Base-by-base conservation (phyloP, 2,888 invertebrate genomes). In the Hypsopygia costalis region DNA sequence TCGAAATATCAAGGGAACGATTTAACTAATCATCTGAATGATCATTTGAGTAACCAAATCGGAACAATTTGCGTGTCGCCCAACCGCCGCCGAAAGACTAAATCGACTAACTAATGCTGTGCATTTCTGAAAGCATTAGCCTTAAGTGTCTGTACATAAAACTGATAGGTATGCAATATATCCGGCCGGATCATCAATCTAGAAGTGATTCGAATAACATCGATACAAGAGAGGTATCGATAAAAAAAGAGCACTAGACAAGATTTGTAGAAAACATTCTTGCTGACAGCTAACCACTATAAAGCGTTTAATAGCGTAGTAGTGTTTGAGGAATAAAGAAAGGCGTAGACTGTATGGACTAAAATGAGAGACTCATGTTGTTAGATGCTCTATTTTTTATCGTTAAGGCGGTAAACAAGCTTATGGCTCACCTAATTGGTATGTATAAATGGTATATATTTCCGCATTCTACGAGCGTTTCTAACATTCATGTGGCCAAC, bases 81-180 rank as follows among this genome's bases (percentile, higher is more conserved):
- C 58, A 59, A 46, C 52, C 55, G 57, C 51, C 56, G 57, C 51
- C 56, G 51, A 54, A 61, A 51, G 56, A 49, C 66, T 67, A 69
- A 68, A 69, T 68, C 59, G 66, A 56, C 66, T 71, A 72, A 77
- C 74, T 78, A 76, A 73, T 75, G 69, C 57, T 57, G 63, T 73
- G 78, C 76, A 77, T 80, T 82, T 76, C 80, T 73, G 73, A 67
- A 74, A 66, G 69, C 85, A 81, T 85, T 82, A 79, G 67, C 69
- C 62, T 66, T 69, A 80, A 85, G 81, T 81, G 82, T 64, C 71
- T 64, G 78, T 73, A 78, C 81, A 83, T 85, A 82, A 85, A 83
- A 79, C 77, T 82, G 82, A 83, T 82, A 79, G 82, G 80, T 79
- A 79, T 78, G 81, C 82, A 69, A 82, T 83, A 81, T 79, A 74